Conservation (phyloP, 2,888 invertebrate species). For the Eueremaeus valkanovi region DNA sequence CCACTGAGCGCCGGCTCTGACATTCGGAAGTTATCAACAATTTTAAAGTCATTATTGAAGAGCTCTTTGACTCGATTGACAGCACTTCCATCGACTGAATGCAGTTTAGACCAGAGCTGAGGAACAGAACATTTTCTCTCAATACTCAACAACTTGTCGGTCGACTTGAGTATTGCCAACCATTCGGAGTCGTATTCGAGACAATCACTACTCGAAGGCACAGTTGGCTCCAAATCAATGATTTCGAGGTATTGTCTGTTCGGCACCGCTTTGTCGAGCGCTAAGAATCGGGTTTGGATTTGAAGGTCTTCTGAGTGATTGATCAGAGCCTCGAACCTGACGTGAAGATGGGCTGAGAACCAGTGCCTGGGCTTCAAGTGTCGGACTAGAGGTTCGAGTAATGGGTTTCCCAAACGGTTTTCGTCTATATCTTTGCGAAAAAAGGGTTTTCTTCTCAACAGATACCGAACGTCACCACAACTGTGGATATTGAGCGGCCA, state of each 20-base stretch:
- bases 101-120: neutral
- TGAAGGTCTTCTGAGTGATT: conserved; percentile 59
- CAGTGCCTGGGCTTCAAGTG: conserved; percentile 79
- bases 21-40: conserved; percentile 73
- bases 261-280: conserved; percentile 94
- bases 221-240: conserved; percentile 44
- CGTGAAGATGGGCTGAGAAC: conserved; percentile 97
- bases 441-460: conserved; percentile 73
- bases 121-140: conserved; percentile 25
- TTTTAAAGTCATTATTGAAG: conserved; percentile 64
- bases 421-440: conserved; percentile 77
- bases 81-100: conserved; percentile 62
- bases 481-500: conserved; percentile 89
- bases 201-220: neutral
- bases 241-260: conserved; percentile 83
- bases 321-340: conserved; percentile 85
- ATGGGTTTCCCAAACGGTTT: conserved; percentile 79
- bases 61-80: conserved; percentile 61
- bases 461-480: conserved; percentile 69
- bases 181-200: conserved; percentile 86
- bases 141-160: conserved; percentile 79
- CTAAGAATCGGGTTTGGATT: conserved; percentile 62
- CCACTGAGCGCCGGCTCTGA: conserved; percentile 20
- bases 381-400: conserved; percentile 74
- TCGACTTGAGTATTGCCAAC: conserved; percentile 78